Percentiles rank a stretch among this genome's conserved stretches.
phyloP scores from a whole-genome alignment of 2,797 vertebrate genomes.

The Pelochelys cantorii region DNA sequence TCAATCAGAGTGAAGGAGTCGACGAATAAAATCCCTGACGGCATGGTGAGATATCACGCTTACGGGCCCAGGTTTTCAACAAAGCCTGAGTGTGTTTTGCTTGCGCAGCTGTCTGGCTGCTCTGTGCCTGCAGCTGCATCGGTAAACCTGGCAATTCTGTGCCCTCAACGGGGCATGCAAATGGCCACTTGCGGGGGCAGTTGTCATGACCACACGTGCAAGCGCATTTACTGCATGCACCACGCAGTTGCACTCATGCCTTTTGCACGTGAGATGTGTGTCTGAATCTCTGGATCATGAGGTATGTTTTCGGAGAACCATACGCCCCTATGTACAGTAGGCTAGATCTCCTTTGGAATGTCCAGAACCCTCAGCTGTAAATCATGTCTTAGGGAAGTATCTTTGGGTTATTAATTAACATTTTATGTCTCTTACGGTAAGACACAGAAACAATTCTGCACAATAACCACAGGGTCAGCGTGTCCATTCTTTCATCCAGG shows the following conservation, averaged over 20 bases:
- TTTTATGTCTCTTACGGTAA: not conserved
- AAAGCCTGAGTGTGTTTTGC: accelerated
- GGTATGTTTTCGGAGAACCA: not conserved
- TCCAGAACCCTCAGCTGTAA: not conserved
- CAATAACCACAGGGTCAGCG: accelerated
- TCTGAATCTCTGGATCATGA: not conserved
- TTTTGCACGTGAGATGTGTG: accelerated
- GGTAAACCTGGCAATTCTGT: not conserved
- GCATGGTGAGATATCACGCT: not conserved
- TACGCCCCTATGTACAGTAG: not conserved
- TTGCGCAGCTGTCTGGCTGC: not conserved
- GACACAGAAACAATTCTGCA: conserved; percentile 11
- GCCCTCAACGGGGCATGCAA: not conserved
- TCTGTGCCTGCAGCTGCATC: not conserved
- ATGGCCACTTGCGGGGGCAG: accelerated
- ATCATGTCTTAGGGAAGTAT: not conserved
- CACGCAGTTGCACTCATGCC: accelerated
- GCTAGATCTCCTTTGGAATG: not conserved
- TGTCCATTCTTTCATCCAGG: not conserved
- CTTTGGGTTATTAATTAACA: not conserved
- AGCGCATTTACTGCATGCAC: not conserved
- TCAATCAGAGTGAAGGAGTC: not conserved
- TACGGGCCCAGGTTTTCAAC: not conserved
- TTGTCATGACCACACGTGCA: not conserved
- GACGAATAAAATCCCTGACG: not conserved